Conservation (phyloP, 2,797 vertebrate genomes). For the Chaenodraco wilsoni region DNA sequence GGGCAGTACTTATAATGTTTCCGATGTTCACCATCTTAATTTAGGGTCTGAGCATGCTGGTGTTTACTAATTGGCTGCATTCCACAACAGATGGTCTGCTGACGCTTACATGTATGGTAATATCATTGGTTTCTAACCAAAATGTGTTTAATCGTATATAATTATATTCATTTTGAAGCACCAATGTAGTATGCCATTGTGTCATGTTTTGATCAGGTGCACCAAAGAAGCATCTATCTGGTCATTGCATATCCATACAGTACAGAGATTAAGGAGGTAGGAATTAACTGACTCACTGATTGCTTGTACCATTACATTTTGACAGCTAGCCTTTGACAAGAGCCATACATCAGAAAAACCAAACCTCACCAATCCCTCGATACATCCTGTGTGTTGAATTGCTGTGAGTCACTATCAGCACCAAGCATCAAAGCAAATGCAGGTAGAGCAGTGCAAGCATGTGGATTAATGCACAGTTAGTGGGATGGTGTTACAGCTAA, state of each 20-base stretch:
- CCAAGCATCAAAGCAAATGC: conserved; percentile 46
- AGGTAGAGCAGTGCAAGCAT: conserved; percentile 36
- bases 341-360: conserved; percentile 47
- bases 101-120: too few relatives aligned
- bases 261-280: conserved; percentile 57
- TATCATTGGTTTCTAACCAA: not conserved
- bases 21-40: too few relatives aligned
- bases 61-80: too few relatives aligned
- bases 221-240: conserved; percentile 48
- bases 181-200: not conserved
- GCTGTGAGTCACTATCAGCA: conserved; percentile 41
- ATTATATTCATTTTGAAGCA: not conserved
- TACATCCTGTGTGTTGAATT: conserved; percentile 48
- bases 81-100: too few relatives aligned
- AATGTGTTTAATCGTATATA: not conserved
- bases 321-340: conserved; percentile 5
- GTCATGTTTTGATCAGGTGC: not conserved
- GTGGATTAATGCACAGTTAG: conserved; percentile 42
- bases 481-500: conserved; percentile 26
- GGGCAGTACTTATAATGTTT: too few relatives aligned
- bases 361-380: conserved; percentile 45
- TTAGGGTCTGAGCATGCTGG: too few relatives aligned
- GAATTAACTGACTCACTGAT: conserved; percentile 45
- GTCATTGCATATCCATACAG: conserved; percentile 72
- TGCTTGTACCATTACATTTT: conserved; percentile 4